Evolutionary conservation across 2,113 vertebrate genomes (phyloP).

Genomic region (Caretta caretta): DNA sequence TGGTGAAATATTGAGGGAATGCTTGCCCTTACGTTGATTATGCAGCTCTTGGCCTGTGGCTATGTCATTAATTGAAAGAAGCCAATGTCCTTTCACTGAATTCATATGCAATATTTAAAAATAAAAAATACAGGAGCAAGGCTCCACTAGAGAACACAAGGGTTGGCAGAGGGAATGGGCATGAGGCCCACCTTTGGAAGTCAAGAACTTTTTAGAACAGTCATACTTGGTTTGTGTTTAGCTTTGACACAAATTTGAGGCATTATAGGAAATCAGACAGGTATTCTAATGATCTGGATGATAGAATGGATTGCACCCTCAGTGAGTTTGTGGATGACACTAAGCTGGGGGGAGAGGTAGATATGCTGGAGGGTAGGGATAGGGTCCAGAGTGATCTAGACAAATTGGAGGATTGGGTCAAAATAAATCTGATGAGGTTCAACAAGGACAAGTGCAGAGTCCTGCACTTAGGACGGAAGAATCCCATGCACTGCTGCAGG

Average conservation of each 20-base stretch:
- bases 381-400: too few relatives aligned
- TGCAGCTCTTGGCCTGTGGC: neutral
- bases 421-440: too few relatives aligned
- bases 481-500: too few relatives aligned
- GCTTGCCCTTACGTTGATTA: accelerated
- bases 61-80: neutral
- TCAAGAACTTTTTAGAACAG: neutral
- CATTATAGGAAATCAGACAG: neutral
- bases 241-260: neutral
- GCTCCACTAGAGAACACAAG: neutral
- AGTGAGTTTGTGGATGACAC: too few relatives aligned
- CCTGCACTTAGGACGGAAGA: too few relatives aligned
- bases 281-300: neutral
- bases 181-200: neutral
- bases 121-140: neutral
- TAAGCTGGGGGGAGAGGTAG: too few relatives aligned
- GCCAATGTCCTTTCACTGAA: neutral
- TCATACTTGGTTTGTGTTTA: neutral
- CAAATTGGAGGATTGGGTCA: too few relatives aligned
- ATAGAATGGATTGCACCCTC: too few relatives aligned
- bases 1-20: neutral
- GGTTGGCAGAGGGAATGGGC: neutral
- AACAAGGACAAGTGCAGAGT: too few relatives aligned
- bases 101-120: neutral
- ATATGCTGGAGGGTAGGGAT: too few relatives aligned